A percentile compares a stretch with the other conserved stretches of the same genome.
Evolutionary conservation across 2,113 vertebrate species (phyloP).

Genomic region (Crocuta crocuta): DNA sequence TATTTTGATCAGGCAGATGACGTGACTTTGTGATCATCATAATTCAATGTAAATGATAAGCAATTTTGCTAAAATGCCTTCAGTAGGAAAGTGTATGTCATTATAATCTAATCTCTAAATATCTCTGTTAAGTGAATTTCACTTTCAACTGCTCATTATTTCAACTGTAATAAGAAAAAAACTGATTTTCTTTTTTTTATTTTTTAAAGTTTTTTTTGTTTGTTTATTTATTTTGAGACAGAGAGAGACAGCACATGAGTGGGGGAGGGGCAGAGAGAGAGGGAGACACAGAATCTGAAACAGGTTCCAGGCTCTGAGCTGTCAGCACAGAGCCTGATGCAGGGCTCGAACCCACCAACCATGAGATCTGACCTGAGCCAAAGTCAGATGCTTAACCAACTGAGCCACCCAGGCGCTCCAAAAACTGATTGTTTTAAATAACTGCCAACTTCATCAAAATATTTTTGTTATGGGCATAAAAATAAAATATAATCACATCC

Average conservation of each 20-base stretch:
- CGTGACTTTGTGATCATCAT: not conserved
- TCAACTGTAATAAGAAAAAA: slow-evolving; percentile 53
- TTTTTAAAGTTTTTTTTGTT: no score
- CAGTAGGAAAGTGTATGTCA: slow-evolving; percentile 55
- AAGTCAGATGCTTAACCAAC: no score
- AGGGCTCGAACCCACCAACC: no score
- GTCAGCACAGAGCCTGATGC: no score
- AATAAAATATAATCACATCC: slow-evolving; percentile 76
- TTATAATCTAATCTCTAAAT: slow-evolving; percentile 72
- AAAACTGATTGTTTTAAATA: slow-evolving; percentile 77
- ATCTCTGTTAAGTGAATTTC: slow-evolving; percentile 69
- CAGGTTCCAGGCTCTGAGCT: no score
- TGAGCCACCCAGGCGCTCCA: not conserved
- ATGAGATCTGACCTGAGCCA: no score
- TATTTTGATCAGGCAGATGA: not conserved
- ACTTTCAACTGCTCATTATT: slow-evolving; percentile 73
- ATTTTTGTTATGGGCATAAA: slow-evolving; percentile 78
- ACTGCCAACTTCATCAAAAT: slow-evolving; percentile 58
- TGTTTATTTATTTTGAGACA: no score
- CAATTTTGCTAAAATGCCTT: slow-evolving; percentile 40
- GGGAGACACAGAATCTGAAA: no score
- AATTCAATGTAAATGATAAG: not conserved
- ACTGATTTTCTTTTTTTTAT: not conserved
- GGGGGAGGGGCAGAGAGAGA: no score
- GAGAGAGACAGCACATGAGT: no score